Base-by-base conservation (phyloP, 2,113 vertebrate genomes). In the Oncorhynchus clarkii region DNA sequence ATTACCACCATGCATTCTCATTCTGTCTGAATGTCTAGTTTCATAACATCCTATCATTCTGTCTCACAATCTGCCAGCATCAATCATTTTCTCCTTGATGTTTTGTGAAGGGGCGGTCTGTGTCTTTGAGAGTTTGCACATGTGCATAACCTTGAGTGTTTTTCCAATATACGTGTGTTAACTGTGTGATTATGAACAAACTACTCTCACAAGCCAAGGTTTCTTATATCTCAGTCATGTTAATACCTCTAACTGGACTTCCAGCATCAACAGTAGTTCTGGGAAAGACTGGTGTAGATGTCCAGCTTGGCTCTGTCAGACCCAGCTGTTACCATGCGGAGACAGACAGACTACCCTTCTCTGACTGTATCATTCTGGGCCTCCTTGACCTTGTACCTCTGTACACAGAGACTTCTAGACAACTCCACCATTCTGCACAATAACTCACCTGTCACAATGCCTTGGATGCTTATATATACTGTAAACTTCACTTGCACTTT, bases 1-100 rank as follows among this genome's bases (percentile, higher is more conserved):
- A 34, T 80, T 54, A 39, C 69, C 29, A 68, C 62, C 72, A 27
- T 76, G 71, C 39, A 49, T 69, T 75, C 34, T 34, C 29, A 16
- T 51, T 14, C 13, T 29, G 22, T 3, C 22, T 70, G 59, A 54
- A 39, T 82, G 34, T 72, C 48, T 51, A 64, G 2, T 57, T 3
- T 18, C 51, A 73, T 4, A 57, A 59, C 49, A 54, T 31, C 59
- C 18, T 13, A 62, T 80, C 67, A 39, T 72, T 57, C 69, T 54
- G 31, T 72, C 66, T 26, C 49, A 68, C 72, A 72, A 27, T 48
- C 31, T 70, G 39, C 29, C 2, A 0, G 13, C 64, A 34, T 70
- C 22, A 71, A 74, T 73, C 16, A 31, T 45, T 22, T 22, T n/a
- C n/a, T 65, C 39, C 45, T 24, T 77, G 26, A 34, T 57, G 29